phyloP scores from a whole-genome alignment of 2,888 invertebrate species.

The Alloplasta piceator region DNA sequence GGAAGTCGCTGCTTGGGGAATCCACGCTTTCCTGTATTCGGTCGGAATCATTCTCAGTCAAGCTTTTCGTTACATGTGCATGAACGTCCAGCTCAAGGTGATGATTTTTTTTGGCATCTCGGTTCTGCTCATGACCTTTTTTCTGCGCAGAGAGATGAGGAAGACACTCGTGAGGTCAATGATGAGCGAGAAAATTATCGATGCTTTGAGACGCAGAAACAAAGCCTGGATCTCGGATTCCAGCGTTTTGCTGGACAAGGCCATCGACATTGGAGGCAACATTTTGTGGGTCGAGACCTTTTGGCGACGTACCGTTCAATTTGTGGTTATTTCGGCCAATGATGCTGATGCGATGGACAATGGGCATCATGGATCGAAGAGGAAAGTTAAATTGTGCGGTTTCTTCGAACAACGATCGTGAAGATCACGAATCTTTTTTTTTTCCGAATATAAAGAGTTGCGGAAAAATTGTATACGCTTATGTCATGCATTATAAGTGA shows the following conservation, averaged over 20 bases:
- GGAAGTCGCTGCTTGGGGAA: conserved; percentile 49
- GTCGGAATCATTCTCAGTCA: conserved; percentile 35
- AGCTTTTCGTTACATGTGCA: conserved; percentile 47
- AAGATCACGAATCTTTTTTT: not conserved
- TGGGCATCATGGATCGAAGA: not conserved
- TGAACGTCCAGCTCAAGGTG: conserved; percentile 30
- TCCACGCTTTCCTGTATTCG: conserved; percentile 29
- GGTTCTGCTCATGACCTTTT: conserved; percentile 25
- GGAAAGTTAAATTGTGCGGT: not conserved
- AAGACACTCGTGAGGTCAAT: not conserved
- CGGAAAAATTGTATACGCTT: not conserved
- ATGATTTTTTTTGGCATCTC: conserved; percentile 41
- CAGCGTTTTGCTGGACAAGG: conserved; percentile 7
- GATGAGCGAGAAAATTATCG: conserved; percentile 5
- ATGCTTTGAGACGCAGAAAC: conserved; percentile 5
- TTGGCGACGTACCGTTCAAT: conserved; percentile 32
- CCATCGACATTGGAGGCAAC: not conserved
- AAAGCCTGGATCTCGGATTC: conserved; percentile 50
- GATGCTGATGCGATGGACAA: not conserved
- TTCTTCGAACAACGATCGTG: conserved; percentile 9
- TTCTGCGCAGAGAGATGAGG: conserved; percentile 13
- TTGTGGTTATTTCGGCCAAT: conserved; percentile 16
- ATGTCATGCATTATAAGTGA: not conserved
- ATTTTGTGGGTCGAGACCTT: conserved; percentile 51
- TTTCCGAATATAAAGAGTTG: not conserved